phyloP scores from a whole-genome alignment of 1,140 invertebrate species.

The Kradibia gibbosae region DNA sequence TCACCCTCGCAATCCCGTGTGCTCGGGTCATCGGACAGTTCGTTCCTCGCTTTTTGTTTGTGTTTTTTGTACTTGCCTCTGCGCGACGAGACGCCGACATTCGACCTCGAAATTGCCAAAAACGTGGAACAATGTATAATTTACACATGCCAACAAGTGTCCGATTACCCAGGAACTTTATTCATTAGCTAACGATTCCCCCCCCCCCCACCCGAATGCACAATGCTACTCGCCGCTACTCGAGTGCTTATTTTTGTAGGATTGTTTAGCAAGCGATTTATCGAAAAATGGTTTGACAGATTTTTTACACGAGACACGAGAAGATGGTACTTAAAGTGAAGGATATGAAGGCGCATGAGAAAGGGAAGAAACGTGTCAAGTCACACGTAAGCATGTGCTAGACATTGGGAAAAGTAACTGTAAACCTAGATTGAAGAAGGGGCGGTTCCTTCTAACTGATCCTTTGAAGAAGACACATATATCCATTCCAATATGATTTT shows the following conservation, averaged over 20 bases:
- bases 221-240: too few relatives aligned
- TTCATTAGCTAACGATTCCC: too few relatives aligned
- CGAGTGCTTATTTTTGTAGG: background rate
- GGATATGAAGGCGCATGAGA: too few relatives aligned
- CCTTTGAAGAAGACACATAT: constrained; percentile 17
- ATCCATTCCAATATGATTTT: constrained; percentile 26
- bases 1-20: background rate
- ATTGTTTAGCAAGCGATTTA: background rate
- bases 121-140: too few relatives aligned
- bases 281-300: background rate
- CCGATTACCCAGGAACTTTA: too few relatives aligned
- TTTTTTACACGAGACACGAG: background rate
- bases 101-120: background rate
- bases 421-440: constrained; percentile 63
- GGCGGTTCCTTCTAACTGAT: constrained; percentile 56
- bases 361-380: constrained; percentile 50
- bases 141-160: too few relatives aligned
- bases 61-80: too few relatives aligned
- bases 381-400: constrained; percentile 56
- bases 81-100: too few relatives aligned
- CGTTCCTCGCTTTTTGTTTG: too few relatives aligned
- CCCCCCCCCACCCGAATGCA: too few relatives aligned
- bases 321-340: background rate
- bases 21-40: background rate
- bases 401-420: constrained; percentile 62